These are phyloP conservation scores for Thermophis baileyi DNA, from an alignment of 2,113 vertebrate genomes.

Conservation along the genomic window DNA sequence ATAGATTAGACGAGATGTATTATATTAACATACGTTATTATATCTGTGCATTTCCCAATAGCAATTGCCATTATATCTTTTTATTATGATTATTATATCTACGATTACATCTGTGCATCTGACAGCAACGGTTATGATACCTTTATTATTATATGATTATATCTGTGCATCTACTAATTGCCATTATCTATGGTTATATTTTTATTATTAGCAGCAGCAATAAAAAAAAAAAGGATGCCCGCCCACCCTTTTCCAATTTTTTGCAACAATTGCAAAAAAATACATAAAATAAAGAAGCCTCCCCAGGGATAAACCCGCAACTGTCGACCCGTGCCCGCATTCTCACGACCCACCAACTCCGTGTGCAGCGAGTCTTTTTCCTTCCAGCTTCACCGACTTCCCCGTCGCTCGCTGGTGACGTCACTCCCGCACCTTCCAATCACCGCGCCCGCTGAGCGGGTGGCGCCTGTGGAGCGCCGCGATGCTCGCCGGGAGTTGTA, in stretches of 20 bases:
- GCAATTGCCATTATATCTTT: background rate
- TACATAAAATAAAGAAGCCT: background rate
- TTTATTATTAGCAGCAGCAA: background rate
- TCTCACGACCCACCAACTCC: background rate
- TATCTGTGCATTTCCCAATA: no score
- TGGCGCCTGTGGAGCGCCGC: background rate
- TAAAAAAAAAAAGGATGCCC: background rate
- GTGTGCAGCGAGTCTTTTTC: background rate
- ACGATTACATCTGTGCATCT: background rate
- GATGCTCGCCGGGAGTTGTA: background rate
- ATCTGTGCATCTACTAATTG: background rate
- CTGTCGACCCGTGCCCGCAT: background rate
- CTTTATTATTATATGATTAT: background rate
- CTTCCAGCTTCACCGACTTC: background rate
- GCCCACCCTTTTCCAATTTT: background rate
- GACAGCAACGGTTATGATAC: background rate
- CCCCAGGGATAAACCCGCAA: background rate
- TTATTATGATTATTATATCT: background rate
- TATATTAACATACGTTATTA: no score
- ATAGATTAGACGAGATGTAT: no score
- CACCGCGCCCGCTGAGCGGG: fast-evolving
- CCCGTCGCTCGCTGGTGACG: background rate
- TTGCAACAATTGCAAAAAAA: background rate
- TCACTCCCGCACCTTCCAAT: background rate
- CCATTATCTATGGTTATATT: background rate